Evolutionary conservation across 2,113 vertebrate species (phyloP), one percentile per base, ranked within the genome.

Genomic region (Picathartes gymnocephalus): DNA sequence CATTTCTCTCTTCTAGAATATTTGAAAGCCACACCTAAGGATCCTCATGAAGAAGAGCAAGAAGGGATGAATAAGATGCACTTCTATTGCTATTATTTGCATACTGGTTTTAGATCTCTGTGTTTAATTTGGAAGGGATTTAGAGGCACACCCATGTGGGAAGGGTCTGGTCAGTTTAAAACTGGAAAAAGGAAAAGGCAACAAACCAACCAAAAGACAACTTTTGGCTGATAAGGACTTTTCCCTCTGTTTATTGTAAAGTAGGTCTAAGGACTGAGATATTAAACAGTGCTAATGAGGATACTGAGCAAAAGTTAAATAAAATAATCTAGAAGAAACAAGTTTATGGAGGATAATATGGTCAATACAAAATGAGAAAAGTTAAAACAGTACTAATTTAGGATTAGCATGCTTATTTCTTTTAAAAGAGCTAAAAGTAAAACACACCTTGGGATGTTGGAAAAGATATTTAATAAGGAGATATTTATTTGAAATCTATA

Each of bases 111-210:
- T 92, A 39, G 64, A 74, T 37, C 11, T 80, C 65, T 85, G n/a
- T 54, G 27, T 62, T 96, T 85, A 62, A 90, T 86, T 90, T 96
- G 79, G 84, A 90, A 62, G 28, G 13, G 58, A 90, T 50, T 85
- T 73, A 73, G 62, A 92, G 79, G 47, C 85, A 95, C 85, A 94
- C 64, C 81, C 87, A 81, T 51, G 18, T 50, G 42, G 50, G 74
- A 95, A 94, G 13, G 77, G 39, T n/a, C 37, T 91, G 37, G 48
- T 71, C 53, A 81, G 39, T 87, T 81, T 81, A 84, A 83, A 77
- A 88, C 4, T 40, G 25, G 14, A 57, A 30, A 61, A 87, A 40
- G 18, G 40, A 73, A 81, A 80, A 80, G 42, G 11, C 65, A 84
- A 28, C 10, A 57, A 87, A 70, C 11, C 24, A 58, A 64, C 3